Evolutionary conservation across 64 coral and sea anemone genomes (phyloP).

Genomic region (Pocillopora verrucosa): DNA sequence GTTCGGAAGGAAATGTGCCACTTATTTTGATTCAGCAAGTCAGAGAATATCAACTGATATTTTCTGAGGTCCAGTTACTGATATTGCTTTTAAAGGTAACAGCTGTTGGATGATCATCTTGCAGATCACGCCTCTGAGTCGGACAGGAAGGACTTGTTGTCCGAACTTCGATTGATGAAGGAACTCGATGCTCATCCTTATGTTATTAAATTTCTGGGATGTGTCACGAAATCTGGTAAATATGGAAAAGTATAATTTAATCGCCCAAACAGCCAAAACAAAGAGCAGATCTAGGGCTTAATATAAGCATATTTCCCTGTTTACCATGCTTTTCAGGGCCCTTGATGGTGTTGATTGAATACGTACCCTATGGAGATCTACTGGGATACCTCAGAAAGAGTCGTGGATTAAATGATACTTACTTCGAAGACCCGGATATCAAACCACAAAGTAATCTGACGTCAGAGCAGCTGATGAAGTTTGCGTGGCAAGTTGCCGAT

Average conservation of each 20-base stretch:
- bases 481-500: slow-evolving; percentile 34
- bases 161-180: slow-evolving; percentile 33
- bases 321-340: background rate
- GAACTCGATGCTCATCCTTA: slow-evolving; percentile 38
- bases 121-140: slow-evolving; percentile 32
- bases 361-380: slow-evolving; percentile 18
- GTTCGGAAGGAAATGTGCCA: no score
- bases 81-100: background rate
- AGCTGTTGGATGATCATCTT: background rate
- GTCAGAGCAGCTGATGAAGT: background rate
- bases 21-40: background rate
- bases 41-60: background rate
- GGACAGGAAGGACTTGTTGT: slow-evolving; percentile 34
- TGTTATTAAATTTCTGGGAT: slow-evolving; percentile 37
- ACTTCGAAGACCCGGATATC: slow-evolving; percentile 11
- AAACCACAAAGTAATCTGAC: slow-evolving; percentile 2
- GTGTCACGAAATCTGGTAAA: slow-evolving; percentile 25
- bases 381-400: slow-evolving; percentile 21
- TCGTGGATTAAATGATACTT: slow-evolving; percentile 1
- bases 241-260: background rate
- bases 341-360: slow-evolving; percentile 5
- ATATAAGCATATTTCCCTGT: background rate
- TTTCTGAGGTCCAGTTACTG: background rate
- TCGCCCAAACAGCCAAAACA: background rate
- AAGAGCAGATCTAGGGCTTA: no score